Conservation (phyloP, 2,888 invertebrate species). For the Nezara viridula region DNA sequence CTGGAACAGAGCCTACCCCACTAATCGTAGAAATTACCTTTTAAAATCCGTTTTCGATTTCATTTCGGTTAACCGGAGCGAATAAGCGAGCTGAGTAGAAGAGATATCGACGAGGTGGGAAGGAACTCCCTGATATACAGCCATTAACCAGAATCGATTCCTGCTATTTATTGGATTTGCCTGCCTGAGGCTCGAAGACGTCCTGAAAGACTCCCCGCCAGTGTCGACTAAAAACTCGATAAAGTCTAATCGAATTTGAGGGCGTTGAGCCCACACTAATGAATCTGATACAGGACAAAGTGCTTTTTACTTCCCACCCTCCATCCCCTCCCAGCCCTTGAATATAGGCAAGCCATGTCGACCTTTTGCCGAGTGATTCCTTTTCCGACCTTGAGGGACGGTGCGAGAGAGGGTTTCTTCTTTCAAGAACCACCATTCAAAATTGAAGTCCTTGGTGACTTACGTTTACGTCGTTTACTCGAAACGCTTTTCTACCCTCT, state of each 20-base stretch:
- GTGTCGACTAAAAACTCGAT: conserved; percentile 46
- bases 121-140: conserved; percentile 4
- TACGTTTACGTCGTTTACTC: background rate
- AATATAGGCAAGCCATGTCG: conserved; percentile 19
- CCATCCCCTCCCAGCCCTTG: background rate
- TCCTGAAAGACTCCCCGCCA: background rate
- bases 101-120: background rate
- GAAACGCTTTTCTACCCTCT: too few species aligned
- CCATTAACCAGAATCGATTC: conserved; percentile 37
- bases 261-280: conserved; percentile 41
- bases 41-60: conserved; percentile 11
- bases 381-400: background rate
- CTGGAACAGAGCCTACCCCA: too few species aligned
- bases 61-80: conserved; percentile 23
- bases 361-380: background rate
- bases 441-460: background rate
- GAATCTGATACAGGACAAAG: conserved; percentile 49
- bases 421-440: background rate
- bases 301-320: conserved; percentile 34
- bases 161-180: conserved; percentile 48
- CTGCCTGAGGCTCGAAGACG: conserved; percentile 27
- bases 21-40: background rate
- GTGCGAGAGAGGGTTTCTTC: background rate
- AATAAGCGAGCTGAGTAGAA: background rate
- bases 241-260: conserved; percentile 40